These are phyloP conservation scores for Mesopsocus fuscifrons DNA, from an alignment of 2,888 invertebrate species.

Conservation along the genomic window DNA sequence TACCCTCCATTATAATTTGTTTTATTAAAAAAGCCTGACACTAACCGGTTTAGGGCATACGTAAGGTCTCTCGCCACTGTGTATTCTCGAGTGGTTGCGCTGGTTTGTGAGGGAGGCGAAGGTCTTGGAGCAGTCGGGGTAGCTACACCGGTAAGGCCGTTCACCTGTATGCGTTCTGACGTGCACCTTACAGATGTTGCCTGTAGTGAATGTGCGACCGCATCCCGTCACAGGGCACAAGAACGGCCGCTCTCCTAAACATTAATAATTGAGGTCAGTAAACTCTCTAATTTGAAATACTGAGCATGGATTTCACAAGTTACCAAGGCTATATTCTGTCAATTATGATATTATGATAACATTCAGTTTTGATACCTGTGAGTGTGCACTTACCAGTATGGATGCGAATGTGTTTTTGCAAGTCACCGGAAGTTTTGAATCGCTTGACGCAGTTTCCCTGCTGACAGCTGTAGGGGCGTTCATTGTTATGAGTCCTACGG, in stretches of 20 bases:
- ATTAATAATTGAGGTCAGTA: conserved; percentile 8
- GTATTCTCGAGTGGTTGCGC: conserved; percentile 46
- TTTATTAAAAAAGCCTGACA: no score
- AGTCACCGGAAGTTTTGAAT: conserved; percentile 39
- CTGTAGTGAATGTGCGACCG: conserved; percentile 43
- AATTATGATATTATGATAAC: no score
- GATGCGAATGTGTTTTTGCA: conserved; percentile 37
- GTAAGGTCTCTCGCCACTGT: conserved; percentile 48
- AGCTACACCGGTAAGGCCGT: conserved; percentile 39
- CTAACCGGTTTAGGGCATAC: conserved; percentile 33
- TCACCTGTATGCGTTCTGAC: conserved; percentile 48
- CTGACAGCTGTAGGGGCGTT: conserved; percentile 35
- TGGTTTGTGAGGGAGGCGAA: conserved; percentile 49
- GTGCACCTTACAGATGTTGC: conserved; percentile 46
- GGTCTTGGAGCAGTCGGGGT: conserved; percentile 36
- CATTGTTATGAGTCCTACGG: conserved; percentile 36
- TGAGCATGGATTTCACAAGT: no score
- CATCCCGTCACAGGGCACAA: conserved; percentile 29
- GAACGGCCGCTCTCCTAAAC: conserved; percentile 22
- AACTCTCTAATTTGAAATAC: no score
- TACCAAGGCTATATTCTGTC: no score
- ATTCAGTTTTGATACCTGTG: no score
- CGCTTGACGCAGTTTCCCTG: conserved; percentile 32
- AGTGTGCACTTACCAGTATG: conserved; percentile 33
- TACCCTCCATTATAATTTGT: no score